Evolutionary conservation across 2,888 invertebrate species (phyloP).

Genomic region (Trachelus stipa): DNA sequence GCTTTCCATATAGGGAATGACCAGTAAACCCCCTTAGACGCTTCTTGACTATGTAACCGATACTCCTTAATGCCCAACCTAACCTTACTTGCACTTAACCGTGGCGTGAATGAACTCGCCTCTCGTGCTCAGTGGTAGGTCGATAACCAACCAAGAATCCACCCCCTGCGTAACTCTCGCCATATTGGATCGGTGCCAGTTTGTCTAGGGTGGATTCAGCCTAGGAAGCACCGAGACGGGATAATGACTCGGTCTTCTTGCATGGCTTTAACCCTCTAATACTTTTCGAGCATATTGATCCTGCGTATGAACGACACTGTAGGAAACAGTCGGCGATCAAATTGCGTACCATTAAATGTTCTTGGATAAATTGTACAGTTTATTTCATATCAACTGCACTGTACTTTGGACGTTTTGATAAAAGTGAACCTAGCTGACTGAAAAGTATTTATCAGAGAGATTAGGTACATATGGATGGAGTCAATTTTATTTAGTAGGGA

Average conservation of each 20-base stretch:
- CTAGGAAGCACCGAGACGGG: conserved; percentile 1
- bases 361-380: neutral
- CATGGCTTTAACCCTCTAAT: neutral
- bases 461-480: neutral
- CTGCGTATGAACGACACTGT: neutral
- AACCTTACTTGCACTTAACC: neutral
- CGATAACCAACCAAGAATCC: conserved; percentile 2
- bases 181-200: conserved; percentile 1
- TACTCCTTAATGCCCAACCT: neutral
- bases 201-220: neutral
- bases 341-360: neutral
- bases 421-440: neutral
- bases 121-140: neutral
- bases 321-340: neutral
- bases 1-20: neutral
- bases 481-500: too few species aligned
- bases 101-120: neutral
- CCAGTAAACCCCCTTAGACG: neutral
- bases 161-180: neutral
- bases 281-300: neutral
- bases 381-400: neutral
- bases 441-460: neutral
- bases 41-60: neutral
- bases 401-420: too few species aligned
- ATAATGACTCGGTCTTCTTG: neutral